Evolutionary conservation across 1,140 invertebrate genomes (phyloP), one percentile per base, ranked within the genome.

Genomic region (Alviniconcha marisindica): DNA sequence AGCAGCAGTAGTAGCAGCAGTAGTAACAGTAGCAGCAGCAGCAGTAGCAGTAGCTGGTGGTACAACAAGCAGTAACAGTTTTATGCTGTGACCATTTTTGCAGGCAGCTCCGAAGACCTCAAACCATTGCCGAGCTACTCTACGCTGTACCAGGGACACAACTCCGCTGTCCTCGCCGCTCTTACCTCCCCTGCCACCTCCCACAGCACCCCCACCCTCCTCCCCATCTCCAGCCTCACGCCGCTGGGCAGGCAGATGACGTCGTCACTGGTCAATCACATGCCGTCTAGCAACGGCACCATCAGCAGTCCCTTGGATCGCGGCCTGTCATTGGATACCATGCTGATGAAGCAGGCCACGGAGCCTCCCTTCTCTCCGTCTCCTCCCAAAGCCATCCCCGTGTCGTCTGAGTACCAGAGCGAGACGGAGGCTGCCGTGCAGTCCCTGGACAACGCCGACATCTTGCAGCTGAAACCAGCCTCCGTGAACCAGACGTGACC

Each of bases 341-440:
- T 85, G 38, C 48, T 87, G 44, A 48, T 87, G 51, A 85, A 85
- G 66, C 82, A 85, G 40, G 82, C 74, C 36, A 79, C 82, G 0
- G 86, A 87, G 80, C 81, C 86, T 0, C 56, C 84, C 60, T 87
- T 85, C 40, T 77, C 86, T 10, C 86, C 86, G 5, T 85, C 86
- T 7, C 86, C 86, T 14, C 86, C 86, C 31, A 87, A 87, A 66
- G 86, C 86, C n/a, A 77, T 87, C 40, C 86, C 86, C 0, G 86
- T 87, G 42, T 63, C 81, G 31, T 48, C 74, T 15, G 84, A 84
- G 36, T 73, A 71, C 33, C 48, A 71, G 60, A 80, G 44, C 33
- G 86, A 87, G 33, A 60, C 73, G 12, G 86, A 85, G 21, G 74
- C 31, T n/a, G 66, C 82, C 28, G 51, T 83, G 33, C 77, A 82